Base-by-base conservation (phyloP, 2,888 invertebrate species). In the Entomobrya multifasciata region DNA sequence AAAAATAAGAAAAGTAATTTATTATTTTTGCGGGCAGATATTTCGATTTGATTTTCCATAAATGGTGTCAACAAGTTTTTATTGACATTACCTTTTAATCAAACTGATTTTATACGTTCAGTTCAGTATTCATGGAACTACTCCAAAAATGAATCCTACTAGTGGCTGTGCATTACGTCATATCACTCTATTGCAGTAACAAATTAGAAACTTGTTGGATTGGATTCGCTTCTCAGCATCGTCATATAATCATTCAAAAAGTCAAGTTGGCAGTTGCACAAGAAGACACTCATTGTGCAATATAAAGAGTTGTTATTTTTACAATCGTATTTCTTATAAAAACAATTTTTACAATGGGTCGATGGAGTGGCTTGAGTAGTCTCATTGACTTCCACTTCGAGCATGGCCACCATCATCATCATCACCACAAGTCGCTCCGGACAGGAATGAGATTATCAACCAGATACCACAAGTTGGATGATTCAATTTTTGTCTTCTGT, bases 391-490 rank as follows among this genome's bases (percentile, higher is more conserved):
- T 90, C 79, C 87, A 89, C 81, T 89, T 89, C 77, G 90, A 90
- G 67, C 86, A 87, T 86, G 81, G 84, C 3, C 65, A 36, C 10
- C 57, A 57, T 57, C 57, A 57, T 25, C 22, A 49, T 27, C 72
- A 74, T 44, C 78, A 86, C 13, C 67, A 74, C 65, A 62, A 47
- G 13, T 81, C 74, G 44, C 65, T 55, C 47, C 62, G 87, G 25
- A 83, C 65, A 79, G 88, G 87, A 76, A 79, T 84, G 87, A 88
- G 87, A 36, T 76, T 90, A 57, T 88, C 90, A 11, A 90, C 91
- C 0, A 86, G 88, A 82, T 91, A 91, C 60, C 88, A 88, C 22
- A 91, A 90, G 83, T 82, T 91, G 81, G 91, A 91, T 87, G 90
- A 90, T 74, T 90, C 90, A 27, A 88, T 90, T 62, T 90, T 89